Evolutionary conservation across 2,797 vertebrate genomes (phyloP).

Genomic region (Coracias cyanogaster): DNA sequence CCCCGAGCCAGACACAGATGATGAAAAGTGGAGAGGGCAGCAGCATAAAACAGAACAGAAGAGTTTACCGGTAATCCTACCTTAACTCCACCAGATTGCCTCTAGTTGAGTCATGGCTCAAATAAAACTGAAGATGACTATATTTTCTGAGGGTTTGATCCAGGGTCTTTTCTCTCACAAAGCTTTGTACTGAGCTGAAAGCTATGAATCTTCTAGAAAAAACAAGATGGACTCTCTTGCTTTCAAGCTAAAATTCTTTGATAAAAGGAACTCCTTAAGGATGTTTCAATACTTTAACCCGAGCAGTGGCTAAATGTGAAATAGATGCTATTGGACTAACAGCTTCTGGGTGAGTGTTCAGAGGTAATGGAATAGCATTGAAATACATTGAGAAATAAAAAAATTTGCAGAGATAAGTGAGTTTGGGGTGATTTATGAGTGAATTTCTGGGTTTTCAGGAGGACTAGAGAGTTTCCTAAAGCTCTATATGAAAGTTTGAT

Average conservation of each 20-base stretch:
- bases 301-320: conserved; percentile 1
- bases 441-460: not conserved
- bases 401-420: not conserved
- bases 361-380: conserved; percentile 5
- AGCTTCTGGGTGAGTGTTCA: not conserved
- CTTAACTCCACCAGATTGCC: conserved; percentile 1
- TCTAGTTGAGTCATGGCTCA: not conserved
- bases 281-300: not conserved
- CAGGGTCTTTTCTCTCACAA: not conserved
- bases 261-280: not conserved
- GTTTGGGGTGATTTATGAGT: conserved; percentile 23
- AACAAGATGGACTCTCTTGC: not conserved
- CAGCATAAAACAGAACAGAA: not conserved
- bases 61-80: conserved; percentile 42
- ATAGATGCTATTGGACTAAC: not conserved
- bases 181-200: not conserved
- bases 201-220: not conserved
- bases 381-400: not conserved
- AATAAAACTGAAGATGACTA: not conserved
- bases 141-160: not conserved
- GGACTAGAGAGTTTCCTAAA: not conserved
- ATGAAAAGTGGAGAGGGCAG: not conserved
- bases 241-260: not conserved
- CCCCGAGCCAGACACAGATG: not conserved
- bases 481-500: not conserved